phyloP scores from a whole-genome alignment of 2,113 vertebrate species.

The Felis chaus region DNA sequence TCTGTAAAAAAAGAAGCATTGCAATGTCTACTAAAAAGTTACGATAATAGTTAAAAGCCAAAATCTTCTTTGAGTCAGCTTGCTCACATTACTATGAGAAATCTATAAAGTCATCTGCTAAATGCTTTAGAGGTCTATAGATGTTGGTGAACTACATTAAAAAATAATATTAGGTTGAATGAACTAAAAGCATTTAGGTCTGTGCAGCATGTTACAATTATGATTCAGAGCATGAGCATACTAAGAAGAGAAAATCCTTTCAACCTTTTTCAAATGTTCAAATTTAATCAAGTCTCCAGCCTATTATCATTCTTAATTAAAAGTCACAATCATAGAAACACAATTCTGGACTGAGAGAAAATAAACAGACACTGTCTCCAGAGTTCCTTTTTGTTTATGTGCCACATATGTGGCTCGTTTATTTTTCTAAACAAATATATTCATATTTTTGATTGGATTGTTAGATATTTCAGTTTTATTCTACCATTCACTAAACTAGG shows the following conservation, averaged over 20 bases:
- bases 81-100: neutral
- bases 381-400: neutral
- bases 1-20: neutral
- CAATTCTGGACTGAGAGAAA: neutral
- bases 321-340: conserved; percentile 53
- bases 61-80: conserved; percentile 10
- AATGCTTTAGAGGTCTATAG: conserved; percentile 17
- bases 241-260: neutral
- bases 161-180: conserved; percentile 19
- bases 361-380: neutral
- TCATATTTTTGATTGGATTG: conserved; percentile 49
- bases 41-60: neutral
- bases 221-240: neutral
- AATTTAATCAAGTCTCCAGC: conserved; percentile 35
- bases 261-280: conserved; percentile 30
- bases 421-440: conserved; percentile 35
- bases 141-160: conserved; percentile 17
- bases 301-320: conserved; percentile 69
- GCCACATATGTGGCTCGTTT: neutral
- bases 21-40: neutral
- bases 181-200: neutral
- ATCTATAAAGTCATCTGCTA: neutral
- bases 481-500: conserved; percentile 16
- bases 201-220: neutral
- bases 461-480: conserved; percentile 60